Evolutionary conservation across 2,113 vertebrate genomes (phyloP), one percentile per base, ranked within the genome.

Genomic region (Platycercus adscitus): DNA sequence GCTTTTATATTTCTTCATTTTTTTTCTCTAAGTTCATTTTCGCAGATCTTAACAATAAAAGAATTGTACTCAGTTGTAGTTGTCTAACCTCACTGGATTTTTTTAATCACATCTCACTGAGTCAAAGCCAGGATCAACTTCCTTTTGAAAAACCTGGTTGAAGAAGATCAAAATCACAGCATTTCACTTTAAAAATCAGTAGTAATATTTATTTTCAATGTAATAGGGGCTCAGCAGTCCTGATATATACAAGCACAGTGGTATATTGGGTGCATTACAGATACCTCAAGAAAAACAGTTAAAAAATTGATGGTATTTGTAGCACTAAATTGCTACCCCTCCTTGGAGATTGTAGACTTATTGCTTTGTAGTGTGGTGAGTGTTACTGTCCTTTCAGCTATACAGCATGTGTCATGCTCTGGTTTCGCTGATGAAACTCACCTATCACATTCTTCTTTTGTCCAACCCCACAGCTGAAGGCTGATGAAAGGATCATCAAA

Each of bases 401-500:
- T 72, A 26, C 56, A 55, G 43, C 35, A 18, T 43, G 33, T n/a
- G 55, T 58, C 33, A 23, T 58, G 21, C 47, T 84, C 43, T 55
- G 17, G 1, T 18, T 91, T 66, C 65, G 37, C 55, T 6, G 3
- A 8, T 85, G 86, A 86, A 83, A 94, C 91, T 97, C 96, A 97
- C 16, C 18, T 94, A 56, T 64, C 65, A 17, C 81, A 13, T 49
- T 95, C 72, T 96, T 83, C 46, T 88, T 78, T 93, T 97, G 82
- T 92, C 88, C 39, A 79, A 90, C 86, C 60, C 91, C 68, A 77
- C 97, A 99, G 99, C 97, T 99, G 93, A 98, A 97, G 97, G 97
- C 98, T 7, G 99, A 99, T 1, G 99, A 99, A 69, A 98, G 99
- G 17, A 96, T 99, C 39, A 97, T 99, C 91, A 98, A 98, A 97